Evolutionary conservation across 2,113 vertebrate genomes (phyloP), one percentile per base, ranked within the genome.

Genomic region (Paramisgurnus dabryanus): DNA sequence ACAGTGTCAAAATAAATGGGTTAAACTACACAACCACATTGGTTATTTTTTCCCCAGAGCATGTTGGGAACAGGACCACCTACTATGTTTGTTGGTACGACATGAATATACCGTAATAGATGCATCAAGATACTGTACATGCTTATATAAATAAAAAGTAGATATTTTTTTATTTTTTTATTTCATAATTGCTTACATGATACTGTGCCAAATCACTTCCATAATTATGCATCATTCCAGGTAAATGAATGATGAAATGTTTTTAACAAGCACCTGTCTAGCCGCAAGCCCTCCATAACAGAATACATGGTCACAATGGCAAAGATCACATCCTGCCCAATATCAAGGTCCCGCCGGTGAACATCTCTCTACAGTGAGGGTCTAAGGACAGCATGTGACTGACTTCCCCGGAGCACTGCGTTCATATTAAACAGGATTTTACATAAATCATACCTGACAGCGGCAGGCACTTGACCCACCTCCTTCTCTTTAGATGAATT

Each of bases 391-490:
- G 72, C 7, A 49, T 41, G 65, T 63, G 45, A 63, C 72, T 22
- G 57, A 58, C 80, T 80, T n/a, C 49, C 43, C 43, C 55, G 71
- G 43, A 69, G 67, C 10, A 1, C 22, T 49, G 34, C 34, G 7
- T 81, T 75, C 47, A 80, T 65, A 65, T 72, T 69, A 57, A 66
- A 75, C 69, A 60, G 53, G 49, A 58, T 75, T 67, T 63, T 63
- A 74, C 71, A 61, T 69, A 76, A 76, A 76, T 74, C 72, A 76
- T 45, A 43, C 75, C 75, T 66, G 75, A 77, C 75, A 77, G 47
- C 4, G n/a, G 34, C 47, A 60, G 41, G 45, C 55, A 63, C 65
- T 76, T 50, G 65, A 69, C 55, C 65, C 65, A 50, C 53, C 45
- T 75, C 65, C 65, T 50, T 41, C 15, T 47, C 71, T 81, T 61